Percentiles rank a stretch among this genome's conserved stretches.
phyloP scores from a whole-genome alignment of 2,113 vertebrate species.

The Motacilla tschutschensis region DNA sequence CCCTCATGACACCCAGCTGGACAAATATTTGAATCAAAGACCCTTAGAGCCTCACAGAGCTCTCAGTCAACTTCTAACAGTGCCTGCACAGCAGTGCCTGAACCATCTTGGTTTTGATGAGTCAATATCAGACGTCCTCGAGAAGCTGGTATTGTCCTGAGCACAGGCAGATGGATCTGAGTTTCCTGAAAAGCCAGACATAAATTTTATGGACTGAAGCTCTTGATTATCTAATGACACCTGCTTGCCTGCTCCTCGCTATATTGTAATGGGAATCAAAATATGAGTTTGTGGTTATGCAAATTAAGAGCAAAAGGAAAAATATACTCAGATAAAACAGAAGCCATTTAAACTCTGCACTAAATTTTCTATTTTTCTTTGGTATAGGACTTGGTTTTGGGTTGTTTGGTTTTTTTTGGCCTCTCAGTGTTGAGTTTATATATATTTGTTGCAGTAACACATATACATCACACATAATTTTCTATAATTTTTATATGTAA shows the following conservation, averaged over 20 bases:
- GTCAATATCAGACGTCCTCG: background rate
- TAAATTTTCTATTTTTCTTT: background rate
- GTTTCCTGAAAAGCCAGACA: background rate
- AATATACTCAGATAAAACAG: background rate
- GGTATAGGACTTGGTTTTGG: rapidly evolving
- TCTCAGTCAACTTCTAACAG: background rate
- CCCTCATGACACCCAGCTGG: background rate
- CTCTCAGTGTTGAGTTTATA: background rate
- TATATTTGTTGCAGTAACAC: background rate
- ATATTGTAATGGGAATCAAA: background rate
- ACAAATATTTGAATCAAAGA: background rate
- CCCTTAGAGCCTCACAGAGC: background rate
- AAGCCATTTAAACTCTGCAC: background rate
- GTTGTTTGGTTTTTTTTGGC: background rate
- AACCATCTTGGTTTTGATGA: background rate
- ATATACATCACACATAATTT: background rate
- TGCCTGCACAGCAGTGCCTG: background rate
- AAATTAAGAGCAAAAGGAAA: background rate
- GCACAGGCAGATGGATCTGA: background rate
- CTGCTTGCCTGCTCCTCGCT: background rate
- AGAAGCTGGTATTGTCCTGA: background rate
- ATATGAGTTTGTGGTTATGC: background rate
- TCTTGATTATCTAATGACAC: background rate
- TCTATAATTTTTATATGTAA: background rate
- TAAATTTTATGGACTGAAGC: background rate